Percentiles rank a stretch among this genome's conserved stretches.
Evolutionary conservation across 2,113 vertebrate genomes (phyloP).

Genomic region (Isichthys henryi): DNA sequence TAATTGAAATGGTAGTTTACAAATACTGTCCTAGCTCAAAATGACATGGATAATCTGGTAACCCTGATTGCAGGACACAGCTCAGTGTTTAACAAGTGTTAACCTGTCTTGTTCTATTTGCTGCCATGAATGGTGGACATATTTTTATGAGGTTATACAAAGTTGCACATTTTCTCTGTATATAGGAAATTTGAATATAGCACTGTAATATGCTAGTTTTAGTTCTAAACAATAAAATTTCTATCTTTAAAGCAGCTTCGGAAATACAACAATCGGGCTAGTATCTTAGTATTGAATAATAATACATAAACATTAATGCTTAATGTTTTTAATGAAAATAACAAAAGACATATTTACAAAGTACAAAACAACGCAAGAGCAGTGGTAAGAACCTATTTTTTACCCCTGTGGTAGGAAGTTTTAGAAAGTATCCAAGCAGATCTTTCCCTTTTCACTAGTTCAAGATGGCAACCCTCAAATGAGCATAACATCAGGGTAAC

Average conservation of each 20-base stretch:
- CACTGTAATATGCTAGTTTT: background rate
- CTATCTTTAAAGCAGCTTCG: background rate
- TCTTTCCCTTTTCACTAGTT: background rate
- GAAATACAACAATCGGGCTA: background rate
- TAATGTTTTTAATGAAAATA: constrained; percentile 2
- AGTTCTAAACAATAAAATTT: background rate
- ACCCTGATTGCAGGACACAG: background rate
- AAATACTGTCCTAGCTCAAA: background rate
- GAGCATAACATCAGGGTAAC: background rate
- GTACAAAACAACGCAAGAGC: background rate
- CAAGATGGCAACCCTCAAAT: background rate
- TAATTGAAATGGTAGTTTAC: background rate
- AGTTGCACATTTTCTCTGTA: background rate
- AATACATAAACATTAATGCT: background rate
- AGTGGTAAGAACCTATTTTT: background rate
- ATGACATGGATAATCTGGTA: background rate
- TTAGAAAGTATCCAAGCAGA: background rate
- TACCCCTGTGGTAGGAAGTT: background rate
- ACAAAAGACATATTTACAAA: background rate
- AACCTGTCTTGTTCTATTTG: background rate
- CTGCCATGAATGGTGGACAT: background rate
- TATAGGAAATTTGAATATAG: background rate
- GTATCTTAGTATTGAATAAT: background rate
- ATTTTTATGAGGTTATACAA: background rate
- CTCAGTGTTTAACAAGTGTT: background rate